These are phyloP conservation scores for Tetranychus truncatus DNA, from an alignment of 2,888 invertebrate species.

Conservation along the genomic window DNA sequence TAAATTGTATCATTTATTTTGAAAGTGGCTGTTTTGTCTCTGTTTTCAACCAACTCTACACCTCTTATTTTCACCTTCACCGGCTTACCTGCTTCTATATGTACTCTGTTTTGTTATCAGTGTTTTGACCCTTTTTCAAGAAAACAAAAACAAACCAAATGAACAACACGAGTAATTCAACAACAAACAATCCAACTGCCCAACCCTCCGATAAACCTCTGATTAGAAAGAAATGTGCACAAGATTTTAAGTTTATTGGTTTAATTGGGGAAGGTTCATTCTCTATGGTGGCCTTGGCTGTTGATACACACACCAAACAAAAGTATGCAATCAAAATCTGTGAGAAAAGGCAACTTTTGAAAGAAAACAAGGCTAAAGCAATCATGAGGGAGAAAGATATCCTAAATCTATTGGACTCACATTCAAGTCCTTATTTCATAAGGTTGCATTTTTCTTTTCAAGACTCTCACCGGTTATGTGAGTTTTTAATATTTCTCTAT, in stretches of 20 bases:
- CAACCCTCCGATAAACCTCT: not conserved
- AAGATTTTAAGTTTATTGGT: constrained; percentile 82
- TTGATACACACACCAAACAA: constrained; percentile 66
- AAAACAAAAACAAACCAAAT: not conserved
- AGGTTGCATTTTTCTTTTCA: constrained; percentile 91
- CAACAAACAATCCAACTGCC: not conserved
- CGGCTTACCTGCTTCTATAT: not conserved
- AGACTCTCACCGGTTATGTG: constrained; percentile 46
- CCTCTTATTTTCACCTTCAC: not conserved
- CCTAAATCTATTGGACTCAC: constrained; percentile 56
- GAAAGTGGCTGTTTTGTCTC: too few relatives aligned
- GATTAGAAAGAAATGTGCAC: constrained; percentile 7
- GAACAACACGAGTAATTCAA: not conserved
- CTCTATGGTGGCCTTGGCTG: constrained; percentile 56
- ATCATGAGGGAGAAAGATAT: constrained; percentile 86
- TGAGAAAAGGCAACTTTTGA: constrained; percentile 76
- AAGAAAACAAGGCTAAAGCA: constrained; percentile 79
- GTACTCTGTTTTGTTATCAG: not conserved
- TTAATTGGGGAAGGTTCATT: constrained; percentile 92
- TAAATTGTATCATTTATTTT: too few relatives aligned
- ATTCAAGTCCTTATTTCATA: constrained; percentile 65
- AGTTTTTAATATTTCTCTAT: constrained; percentile 17
- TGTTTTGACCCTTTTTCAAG: not conserved
- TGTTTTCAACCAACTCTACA: too few relatives aligned
- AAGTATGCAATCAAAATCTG: constrained; percentile 98